Evolutionary conservation across 2,888 invertebrate species (phyloP).

Genomic region (Orthonychiurus folsomi): DNA sequence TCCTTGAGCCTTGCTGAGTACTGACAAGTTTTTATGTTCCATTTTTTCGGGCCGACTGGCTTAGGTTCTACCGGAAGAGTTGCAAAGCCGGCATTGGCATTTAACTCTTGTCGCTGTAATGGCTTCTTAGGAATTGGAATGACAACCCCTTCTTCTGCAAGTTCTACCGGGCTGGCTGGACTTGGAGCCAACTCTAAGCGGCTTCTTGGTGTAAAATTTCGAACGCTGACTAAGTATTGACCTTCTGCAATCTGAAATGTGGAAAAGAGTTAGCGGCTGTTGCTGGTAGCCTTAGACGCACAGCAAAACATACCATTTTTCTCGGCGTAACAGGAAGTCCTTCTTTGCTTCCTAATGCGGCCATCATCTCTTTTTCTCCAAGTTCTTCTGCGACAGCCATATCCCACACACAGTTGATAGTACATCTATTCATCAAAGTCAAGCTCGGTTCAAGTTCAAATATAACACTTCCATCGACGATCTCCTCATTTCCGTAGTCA

Average conservation of each 20-base stretch:
- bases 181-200: background rate
- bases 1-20: constrained; percentile 10
- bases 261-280: background rate
- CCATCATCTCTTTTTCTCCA: background rate
- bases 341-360: background rate
- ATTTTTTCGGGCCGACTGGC: background rate
- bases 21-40: background rate
- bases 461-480: background rate
- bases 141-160: background rate
- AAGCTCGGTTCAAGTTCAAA: background rate
- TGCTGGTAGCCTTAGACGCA: background rate
- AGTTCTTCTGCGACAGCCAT: background rate
- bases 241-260: constrained; percentile 13
- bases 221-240: constrained; percentile 12
- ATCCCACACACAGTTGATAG: background rate
- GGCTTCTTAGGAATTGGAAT: too few relatives aligned
- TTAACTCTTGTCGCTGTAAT: too few relatives aligned
- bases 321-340: background rate
- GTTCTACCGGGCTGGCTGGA: background rate
- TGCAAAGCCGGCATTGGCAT: background rate
- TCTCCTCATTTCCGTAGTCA: constrained; percentile 15
- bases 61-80: background rate
- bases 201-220: background rate
- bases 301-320: background rate
- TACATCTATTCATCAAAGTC: background rate